These are phyloP conservation scores for Microctenopoma steveboyesi DNA, from an alignment of 2,797 vertebrate species.

Conservation along the genomic window DNA sequence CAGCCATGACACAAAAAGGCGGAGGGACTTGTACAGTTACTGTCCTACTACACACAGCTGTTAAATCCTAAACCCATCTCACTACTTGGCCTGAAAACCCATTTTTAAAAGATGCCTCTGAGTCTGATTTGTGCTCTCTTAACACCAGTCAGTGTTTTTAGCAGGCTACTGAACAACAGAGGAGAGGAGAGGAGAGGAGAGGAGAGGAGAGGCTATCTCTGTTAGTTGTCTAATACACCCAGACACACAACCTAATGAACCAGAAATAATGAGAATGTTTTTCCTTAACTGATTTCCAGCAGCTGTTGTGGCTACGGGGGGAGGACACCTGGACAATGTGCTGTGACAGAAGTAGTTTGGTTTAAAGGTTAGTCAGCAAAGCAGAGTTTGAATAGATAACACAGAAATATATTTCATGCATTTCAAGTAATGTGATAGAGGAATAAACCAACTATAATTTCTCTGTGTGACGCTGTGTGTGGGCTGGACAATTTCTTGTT, in stretches of 20 bases:
- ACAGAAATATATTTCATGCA: constrained; percentile 17
- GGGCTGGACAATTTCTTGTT: neutral
- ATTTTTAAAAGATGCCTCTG: constrained; percentile 41
- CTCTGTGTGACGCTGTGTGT: neutral
- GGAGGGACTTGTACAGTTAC: constrained; percentile 36
- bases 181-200: too few species aligned
- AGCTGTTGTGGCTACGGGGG: constrained; percentile 7
- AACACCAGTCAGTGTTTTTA: neutral
- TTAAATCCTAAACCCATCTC: constrained; percentile 50
- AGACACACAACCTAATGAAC: constrained; percentile 52
- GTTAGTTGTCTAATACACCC: constrained; percentile 33
- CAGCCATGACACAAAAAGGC: constrained; percentile 34
- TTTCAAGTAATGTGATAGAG: neutral
- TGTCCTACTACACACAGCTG: constrained; percentile 43
- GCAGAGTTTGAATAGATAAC: constrained; percentile 16
- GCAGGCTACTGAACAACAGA: too few species aligned
- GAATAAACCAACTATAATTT: neutral
- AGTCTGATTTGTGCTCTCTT: constrained; percentile 12
- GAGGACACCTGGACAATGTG: constrained; percentile 28
- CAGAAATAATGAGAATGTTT: constrained; percentile 45
- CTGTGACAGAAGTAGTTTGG: constrained; percentile 30
- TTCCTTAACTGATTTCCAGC: constrained; percentile 38
- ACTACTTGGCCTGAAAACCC: constrained; percentile 61
- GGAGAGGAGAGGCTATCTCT: neutral
- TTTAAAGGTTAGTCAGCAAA: constrained; percentile 27